Conservation (phyloP, 2,888 invertebrate species). For the Cephus sareptanus region DNA sequence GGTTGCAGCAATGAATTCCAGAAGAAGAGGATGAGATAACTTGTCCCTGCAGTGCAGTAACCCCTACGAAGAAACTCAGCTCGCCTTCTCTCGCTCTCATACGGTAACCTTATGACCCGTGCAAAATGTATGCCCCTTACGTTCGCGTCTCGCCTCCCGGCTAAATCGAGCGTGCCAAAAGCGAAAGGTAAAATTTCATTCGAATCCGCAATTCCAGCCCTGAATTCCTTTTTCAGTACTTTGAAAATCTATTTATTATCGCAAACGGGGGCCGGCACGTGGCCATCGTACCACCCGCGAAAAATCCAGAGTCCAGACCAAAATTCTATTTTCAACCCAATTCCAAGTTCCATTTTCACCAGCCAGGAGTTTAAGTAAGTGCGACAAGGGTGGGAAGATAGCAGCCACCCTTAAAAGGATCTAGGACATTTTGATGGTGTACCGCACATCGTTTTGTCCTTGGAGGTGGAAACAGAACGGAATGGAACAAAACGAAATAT, state of each 20-base stretch:
- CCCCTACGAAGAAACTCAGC: conserved; percentile 50
- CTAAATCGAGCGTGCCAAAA: conserved; percentile 47
- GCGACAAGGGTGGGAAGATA: background rate
- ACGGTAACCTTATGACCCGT: conserved; percentile 57
- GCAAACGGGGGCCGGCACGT: background rate
- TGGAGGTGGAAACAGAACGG: conserved; percentile 16
- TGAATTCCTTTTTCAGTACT: background rate
- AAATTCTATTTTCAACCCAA: background rate
- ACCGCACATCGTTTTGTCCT: conserved; percentile 11
- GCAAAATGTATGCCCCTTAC: conserved; percentile 56
- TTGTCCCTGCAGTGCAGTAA: conserved; percentile 63
- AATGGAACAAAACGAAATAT: conserved; percentile 31
- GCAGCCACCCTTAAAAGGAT: background rate
- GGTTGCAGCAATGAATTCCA: conserved; percentile 12
- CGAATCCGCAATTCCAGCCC: background rate
- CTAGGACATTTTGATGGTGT: conserved; percentile 5
- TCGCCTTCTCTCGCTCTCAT: conserved; percentile 36
- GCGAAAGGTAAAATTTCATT: conserved; percentile 7
- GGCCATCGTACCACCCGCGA: background rate
- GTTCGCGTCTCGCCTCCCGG: conserved; percentile 28
- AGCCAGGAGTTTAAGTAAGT: background rate
- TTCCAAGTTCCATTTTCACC: background rate
- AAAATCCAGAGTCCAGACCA: background rate
- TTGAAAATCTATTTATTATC: background rate
- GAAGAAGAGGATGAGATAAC: conserved; percentile 41